phyloP scores from a whole-genome alignment of 2,797 vertebrate genomes.

The Australoheros facetus region DNA sequence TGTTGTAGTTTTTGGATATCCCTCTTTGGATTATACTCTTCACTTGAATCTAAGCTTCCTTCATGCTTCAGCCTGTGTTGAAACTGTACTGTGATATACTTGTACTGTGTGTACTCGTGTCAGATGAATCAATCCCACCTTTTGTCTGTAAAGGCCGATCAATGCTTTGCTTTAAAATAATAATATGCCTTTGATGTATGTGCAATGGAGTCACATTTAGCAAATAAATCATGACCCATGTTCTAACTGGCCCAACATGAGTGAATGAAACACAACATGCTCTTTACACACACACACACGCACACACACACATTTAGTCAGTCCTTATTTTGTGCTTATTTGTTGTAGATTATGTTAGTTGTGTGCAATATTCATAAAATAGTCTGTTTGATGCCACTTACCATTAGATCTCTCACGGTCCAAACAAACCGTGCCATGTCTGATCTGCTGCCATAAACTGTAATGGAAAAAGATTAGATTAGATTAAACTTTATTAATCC shows the following conservation, averaged over 20 bases:
- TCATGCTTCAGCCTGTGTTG: slow-evolving; percentile 38
- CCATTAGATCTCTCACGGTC: neutral
- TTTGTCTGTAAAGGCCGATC: slow-evolving; percentile 20
- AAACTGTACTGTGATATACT: slow-evolving; percentile 45
- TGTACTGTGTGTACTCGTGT: slow-evolving; percentile 22
- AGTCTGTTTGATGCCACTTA: neutral
- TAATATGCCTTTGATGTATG: neutral
- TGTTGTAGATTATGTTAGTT: neutral
- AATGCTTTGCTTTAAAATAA: slow-evolving; percentile 1
- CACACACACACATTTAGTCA: accelerated
- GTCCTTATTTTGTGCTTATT: neutral
- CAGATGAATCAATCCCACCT: slow-evolving; percentile 2
- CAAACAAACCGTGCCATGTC: neutral
- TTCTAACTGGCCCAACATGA: neutral
- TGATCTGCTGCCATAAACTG: neutral
- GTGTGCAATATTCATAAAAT: too few relatives aligned
- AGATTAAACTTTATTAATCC: too few relatives aligned
- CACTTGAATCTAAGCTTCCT: slow-evolving; percentile 1
- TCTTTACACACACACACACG: neutral
- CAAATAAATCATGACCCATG: neutral
- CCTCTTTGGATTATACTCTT: slow-evolving; percentile 43
- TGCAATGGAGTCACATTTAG: neutral
- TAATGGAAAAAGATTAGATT: neutral
- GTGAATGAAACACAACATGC: neutral
- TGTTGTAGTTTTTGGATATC: slow-evolving; percentile 12